Percentiles rank a stretch among this genome's conserved stretches.
phyloP scores from a whole-genome alignment of 2,888 invertebrate genomes.

The Trissolcus brochymenae region DNA sequence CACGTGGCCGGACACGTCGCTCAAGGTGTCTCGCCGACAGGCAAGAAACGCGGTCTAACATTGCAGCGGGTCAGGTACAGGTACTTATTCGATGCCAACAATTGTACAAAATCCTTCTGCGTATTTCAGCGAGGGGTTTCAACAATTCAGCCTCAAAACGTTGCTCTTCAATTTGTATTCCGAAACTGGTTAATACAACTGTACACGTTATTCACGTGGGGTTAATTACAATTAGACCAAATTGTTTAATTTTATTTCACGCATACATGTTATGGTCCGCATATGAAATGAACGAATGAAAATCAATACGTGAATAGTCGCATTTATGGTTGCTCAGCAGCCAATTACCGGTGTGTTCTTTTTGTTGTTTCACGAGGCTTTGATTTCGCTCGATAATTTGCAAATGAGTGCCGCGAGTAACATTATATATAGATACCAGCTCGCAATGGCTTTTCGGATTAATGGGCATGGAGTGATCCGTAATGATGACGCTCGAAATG shows the following conservation, averaged over 20 bases:
- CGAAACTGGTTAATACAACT: no score
- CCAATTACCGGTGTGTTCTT: slow-evolving; percentile 25
- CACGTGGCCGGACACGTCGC: slow-evolving; percentile 76
- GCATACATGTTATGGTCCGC: background rate
- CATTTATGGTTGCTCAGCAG: slow-evolving; percentile 5
- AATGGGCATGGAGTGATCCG: no score
- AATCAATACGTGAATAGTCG: slow-evolving; percentile 12
- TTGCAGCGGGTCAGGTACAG: slow-evolving; percentile 77
- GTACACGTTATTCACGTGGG: background rate
- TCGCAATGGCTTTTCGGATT: no score
- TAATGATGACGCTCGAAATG: no score
- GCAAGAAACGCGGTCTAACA: slow-evolving; percentile 75
- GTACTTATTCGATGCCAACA: slow-evolving; percentile 65
- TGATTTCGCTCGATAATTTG: slow-evolving; percentile 26
- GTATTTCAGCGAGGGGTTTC: no score
- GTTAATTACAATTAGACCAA: slow-evolving; percentile 14
- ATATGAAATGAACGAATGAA: slow-evolving; percentile 8
- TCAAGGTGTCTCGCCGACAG: slow-evolving; percentile 76
- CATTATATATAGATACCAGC: background rate
- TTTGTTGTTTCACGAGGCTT: slow-evolving; percentile 15
- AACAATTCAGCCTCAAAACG: no score
- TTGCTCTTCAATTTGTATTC: no score
- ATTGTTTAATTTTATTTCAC: slow-evolving; percentile 7
- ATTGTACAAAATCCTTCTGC: background rate
- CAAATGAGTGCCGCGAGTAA: slow-evolving; percentile 1